Evolutionary conservation across 1,140 invertebrate species (phyloP).

Genomic region (Venturia canescens): DNA sequence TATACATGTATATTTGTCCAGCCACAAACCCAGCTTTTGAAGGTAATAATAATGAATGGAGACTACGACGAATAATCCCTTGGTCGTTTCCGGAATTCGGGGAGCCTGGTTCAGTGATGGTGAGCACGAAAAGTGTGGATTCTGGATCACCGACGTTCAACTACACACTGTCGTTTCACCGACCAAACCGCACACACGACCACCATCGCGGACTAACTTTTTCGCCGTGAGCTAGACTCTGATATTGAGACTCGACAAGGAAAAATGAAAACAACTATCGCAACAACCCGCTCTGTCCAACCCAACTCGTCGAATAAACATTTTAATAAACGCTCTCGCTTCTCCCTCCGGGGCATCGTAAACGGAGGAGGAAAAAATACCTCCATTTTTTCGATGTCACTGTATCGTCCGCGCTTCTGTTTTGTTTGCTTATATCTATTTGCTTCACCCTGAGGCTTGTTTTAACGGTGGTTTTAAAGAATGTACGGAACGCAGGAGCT

Average conservation of each 20-base stretch:
- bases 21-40: slow-evolving; percentile 33
- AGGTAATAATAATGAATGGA: slow-evolving; percentile 47
- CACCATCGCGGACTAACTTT: neutral
- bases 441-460: neutral
- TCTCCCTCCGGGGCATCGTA: slow-evolving; percentile 22
- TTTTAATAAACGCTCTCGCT: slow-evolving; percentile 60
- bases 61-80: slow-evolving; percentile 38
- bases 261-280: slow-evolving; percentile 1
- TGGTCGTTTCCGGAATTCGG: slow-evolving; percentile 42
- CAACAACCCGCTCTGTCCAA: slow-evolving; percentile 3
- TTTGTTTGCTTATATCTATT: slow-evolving; percentile 21
- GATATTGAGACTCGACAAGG: slow-evolving; percentile 22
- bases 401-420: slow-evolving; percentile 15
- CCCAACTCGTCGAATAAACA: slow-evolving; percentile 55
- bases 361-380: slow-evolving; percentile 36
- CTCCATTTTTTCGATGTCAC: slow-evolving; percentile 24
- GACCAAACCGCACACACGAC: neutral
- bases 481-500: neutral
- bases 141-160: slow-evolving; percentile 24
- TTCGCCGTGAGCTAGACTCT: slow-evolving; percentile 10
- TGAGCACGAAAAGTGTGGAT: neutral
- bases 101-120: neutral
- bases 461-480: neutral
- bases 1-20: slow-evolving; percentile 20
- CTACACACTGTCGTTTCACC: neutral